Evolutionary conservation across 2,888 invertebrate genomes (phyloP).

Genomic region (Adineta ricciae): DNA sequence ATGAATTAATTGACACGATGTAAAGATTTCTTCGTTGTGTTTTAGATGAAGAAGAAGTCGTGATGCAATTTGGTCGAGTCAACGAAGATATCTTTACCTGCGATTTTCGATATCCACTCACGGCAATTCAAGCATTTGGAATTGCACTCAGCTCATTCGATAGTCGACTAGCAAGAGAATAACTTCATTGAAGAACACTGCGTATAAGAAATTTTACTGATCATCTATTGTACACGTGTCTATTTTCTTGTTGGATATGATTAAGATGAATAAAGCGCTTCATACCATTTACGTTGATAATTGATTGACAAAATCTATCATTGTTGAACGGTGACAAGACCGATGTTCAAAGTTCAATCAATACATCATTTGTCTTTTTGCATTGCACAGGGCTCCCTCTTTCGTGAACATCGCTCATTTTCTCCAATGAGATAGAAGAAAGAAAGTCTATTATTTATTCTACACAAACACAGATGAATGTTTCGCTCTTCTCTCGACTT

Average conservation of each 20-base stretch:
- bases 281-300: too few species aligned
- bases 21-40: too few species aligned
- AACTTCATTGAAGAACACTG: constrained; percentile 41
- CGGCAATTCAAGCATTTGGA: constrained; percentile 85
- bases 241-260: too few species aligned
- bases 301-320: too few species aligned
- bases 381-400: background rate
- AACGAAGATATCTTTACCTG: constrained; percentile 71
- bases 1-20: background rate
- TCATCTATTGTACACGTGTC: too few species aligned
- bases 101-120: constrained; percentile 95
- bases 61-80: background rate
- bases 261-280: too few species aligned
- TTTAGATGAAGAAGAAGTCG: constrained; percentile 32
- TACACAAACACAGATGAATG: too few species aligned
- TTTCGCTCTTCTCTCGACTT: background rate
- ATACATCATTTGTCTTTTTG: background rate
- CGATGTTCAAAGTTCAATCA: too few species aligned
- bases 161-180: constrained; percentile 96
- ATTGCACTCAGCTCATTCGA: constrained; percentile 97
- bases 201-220: too few species aligned
- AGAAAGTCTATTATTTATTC: too few species aligned
- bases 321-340: too few species aligned
- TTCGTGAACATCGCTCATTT: background rate
- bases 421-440: background rate